Conservation (phyloP, 2,888 invertebrate species). For the Drosophila multiciliata region DNA sequence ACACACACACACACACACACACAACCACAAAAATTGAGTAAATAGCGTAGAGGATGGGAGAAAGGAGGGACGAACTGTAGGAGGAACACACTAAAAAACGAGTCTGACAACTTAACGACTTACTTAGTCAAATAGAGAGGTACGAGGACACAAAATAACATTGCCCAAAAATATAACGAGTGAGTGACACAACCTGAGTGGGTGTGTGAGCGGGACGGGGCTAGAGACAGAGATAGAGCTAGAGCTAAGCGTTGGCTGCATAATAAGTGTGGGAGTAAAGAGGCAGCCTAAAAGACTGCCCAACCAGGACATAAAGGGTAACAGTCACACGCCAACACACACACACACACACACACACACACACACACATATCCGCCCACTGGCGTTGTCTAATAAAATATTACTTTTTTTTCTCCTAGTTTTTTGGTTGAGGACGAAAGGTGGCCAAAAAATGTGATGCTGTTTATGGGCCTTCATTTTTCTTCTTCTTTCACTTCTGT, state of each 20-base stretch:
- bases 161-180: slow-evolving; percentile 53
- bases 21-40: slow-evolving; percentile 1
- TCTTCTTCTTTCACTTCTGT: slow-evolving; percentile 29
- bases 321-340: slow-evolving; percentile 26
- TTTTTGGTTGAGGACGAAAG: slow-evolving; percentile 20
- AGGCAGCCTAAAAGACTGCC: slow-evolving; percentile 64
- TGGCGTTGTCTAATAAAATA: slow-evolving; percentile 49
- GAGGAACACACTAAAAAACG: slow-evolving; percentile 59
- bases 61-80: slow-evolving; percentile 13
- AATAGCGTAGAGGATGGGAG: slow-evolving; percentile 4
- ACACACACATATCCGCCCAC: not conserved
- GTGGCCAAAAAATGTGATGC: slow-evolving; percentile 34
- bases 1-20: slow-evolving; percentile 13
- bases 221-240: slow-evolving; percentile 2
- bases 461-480: slow-evolving; percentile 19
- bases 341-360: slow-evolving; percentile 5
- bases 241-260: slow-evolving; percentile 22
- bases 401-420: slow-evolving; percentile 33
- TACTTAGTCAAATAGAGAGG: slow-evolving; percentile 74
- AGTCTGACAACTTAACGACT: slow-evolving; percentile 79
- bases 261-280: slow-evolving; percentile 34
- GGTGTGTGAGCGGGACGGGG: not conserved
- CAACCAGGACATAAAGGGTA: slow-evolving; percentile 62
- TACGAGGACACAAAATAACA: slow-evolving; percentile 59
- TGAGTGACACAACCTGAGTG: slow-evolving; percentile 21